Conservation (phyloP, 2,113 vertebrate genomes). For the Coptodon rendalli region DNA sequence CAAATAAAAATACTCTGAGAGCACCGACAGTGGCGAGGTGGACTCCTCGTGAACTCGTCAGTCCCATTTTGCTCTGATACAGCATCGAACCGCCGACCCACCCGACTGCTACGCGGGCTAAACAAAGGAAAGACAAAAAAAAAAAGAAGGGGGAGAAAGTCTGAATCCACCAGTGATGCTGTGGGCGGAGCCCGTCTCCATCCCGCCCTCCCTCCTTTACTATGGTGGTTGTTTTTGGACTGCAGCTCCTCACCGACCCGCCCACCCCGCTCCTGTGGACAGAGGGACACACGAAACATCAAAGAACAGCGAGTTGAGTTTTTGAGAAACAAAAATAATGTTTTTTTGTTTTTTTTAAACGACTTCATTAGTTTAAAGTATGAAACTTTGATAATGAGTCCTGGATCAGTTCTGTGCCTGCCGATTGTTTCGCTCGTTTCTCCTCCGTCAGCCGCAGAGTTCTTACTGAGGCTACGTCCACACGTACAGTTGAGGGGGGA, state of each 20-base stretch:
- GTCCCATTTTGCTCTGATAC: neutral
- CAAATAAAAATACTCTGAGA: neutral
- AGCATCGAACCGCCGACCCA: neutral
- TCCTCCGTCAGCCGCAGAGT: neutral
- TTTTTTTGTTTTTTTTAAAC: neutral
- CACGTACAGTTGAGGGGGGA: neutral
- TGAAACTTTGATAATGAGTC: neutral
- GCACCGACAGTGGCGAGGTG: neutral
- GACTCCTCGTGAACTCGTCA: neutral
- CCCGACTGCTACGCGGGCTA: neutral
- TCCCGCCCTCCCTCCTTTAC: neutral
- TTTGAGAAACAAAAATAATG: neutral
- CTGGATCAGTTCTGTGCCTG: neutral
- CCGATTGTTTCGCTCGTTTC: accelerated
- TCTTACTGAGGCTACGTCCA: neutral
- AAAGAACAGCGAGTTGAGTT: neutral
- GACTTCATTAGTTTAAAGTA: neutral
- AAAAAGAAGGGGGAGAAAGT: neutral
- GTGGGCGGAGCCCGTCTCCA: neutral
- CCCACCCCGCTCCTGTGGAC: conserved; percentile 42
- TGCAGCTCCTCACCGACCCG: conserved; percentile 37
- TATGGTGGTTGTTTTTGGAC: neutral
- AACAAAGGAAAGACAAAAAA: neutral
- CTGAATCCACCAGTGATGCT: neutral
- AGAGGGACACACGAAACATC: neutral